Evolutionary conservation across 2,113 vertebrate genomes (phyloP).

Genomic region (Panthera uncia): DNA sequence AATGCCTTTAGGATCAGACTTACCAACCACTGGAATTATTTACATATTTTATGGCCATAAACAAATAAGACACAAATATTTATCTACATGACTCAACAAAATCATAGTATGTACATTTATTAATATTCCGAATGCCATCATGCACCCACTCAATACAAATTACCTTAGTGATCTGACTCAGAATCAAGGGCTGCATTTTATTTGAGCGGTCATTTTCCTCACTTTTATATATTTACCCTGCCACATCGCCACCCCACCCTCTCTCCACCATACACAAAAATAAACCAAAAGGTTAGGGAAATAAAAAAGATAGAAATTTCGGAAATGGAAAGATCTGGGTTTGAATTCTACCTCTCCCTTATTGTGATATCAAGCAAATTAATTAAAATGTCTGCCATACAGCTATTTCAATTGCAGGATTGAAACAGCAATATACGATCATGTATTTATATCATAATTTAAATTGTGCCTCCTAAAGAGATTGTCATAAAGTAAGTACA

Average conservation of each 20-base stretch:
- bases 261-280: neutral
- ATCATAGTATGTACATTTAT: neutral
- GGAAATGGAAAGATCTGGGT: neutral
- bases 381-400: neutral
- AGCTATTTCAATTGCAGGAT: neutral
- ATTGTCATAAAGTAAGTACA: neutral
- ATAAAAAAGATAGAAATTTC: neutral
- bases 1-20: neutral
- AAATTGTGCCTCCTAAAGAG: neutral
- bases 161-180: neutral
- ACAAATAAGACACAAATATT: neutral
- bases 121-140: neutral
- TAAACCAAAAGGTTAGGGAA: neutral
- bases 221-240: neutral
- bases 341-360: neutral
- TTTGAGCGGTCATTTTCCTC: neutral
- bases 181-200: neutral
- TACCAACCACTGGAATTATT: neutral
- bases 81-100: neutral
- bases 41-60: neutral
- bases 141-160: neutral
- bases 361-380: neutral
- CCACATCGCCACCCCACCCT: rapidly evolving
- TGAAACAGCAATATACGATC: neutral
- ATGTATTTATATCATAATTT: neutral